Base-by-base conservation (phyloP, 2,888 invertebrate species). In the Tridacna gigas region DNA sequence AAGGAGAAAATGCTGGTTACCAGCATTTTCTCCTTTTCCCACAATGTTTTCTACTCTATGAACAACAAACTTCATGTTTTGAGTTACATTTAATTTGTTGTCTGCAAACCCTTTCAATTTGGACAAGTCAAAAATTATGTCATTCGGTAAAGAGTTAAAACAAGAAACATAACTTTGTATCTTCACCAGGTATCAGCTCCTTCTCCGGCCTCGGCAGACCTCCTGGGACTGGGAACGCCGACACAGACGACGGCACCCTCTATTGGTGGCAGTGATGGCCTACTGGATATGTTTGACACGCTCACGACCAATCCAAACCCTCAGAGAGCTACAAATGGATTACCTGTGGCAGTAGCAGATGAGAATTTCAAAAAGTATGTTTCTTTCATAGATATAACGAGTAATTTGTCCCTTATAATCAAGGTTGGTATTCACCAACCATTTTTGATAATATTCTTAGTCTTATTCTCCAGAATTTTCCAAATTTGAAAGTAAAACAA, bases 261-360 rank as follows among this genome's bases (percentile, higher is more conserved):
- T 77, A 94, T 96, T 48, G 96, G 97, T 47, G 86, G 86, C 22
- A 86, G 85, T 47, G 87, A 84, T 77, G 86, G 86, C 89, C 95
- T 99, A 77, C 96, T 99, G 82, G 99, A 99, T 95, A 98, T 99
- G 73, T 96, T 99, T 86, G 98, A 98, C 66, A 98, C 98, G 95
- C 96, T 98, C 86, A 98, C 98, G 94, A 97, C 96, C 26, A 77
- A 77, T 20, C 37, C 83, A 25, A 37, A 79, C 9, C 77, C 78
- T 2, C n/a, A 48, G 20, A 83, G 77, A n/a, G 79, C 90, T 11
- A 85, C 90, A n/a, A 91, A 91, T 77, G 91, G 92, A 25, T 37
- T 91, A n/a, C 87, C 92, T 12, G 89, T 91, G 18, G 79, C 89
- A 12, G 92, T 90, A 1, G 90, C 91, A 86, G 96, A 97, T 91